A percentile compares a stretch with the other conserved stretches of the same genome.
Evolutionary conservation across 2,113 vertebrate species (phyloP).

Genomic region (Stegostoma tigrinum): DNA sequence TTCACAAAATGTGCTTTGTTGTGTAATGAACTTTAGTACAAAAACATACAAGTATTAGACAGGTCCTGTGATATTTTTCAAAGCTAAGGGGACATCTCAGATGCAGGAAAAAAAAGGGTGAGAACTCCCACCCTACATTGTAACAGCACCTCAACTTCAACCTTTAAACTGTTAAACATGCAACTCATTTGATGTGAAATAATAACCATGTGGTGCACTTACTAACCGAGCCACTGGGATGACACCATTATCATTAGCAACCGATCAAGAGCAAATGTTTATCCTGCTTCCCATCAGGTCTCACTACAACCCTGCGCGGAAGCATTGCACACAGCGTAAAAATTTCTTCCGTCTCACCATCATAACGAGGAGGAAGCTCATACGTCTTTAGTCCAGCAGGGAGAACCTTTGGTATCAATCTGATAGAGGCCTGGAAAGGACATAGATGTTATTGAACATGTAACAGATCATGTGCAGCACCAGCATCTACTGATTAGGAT

Average conservation of each 20-base stretch:
- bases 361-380: background rate
- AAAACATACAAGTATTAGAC: background rate
- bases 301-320: background rate
- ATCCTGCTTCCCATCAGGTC: background rate
- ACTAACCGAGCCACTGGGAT: background rate
- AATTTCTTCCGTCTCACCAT: conserved; percentile 12
- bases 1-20: background rate
- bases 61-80: background rate
- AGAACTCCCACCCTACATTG: background rate
- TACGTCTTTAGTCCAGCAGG: background rate
- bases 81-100: background rate
- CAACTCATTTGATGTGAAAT: background rate
- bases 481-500: background rate
- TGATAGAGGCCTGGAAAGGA: background rate
- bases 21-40: background rate
- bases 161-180: background rate
- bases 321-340: background rate
- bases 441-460: background rate
- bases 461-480: background rate
- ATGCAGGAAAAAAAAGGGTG: background rate
- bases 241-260: background rate
- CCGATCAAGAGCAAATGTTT: background rate
- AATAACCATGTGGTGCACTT: background rate
- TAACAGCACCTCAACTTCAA: background rate
- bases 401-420: background rate